Base-by-base conservation (phyloP, 2,888 invertebrate species). In the Chrysolina americana region DNA sequence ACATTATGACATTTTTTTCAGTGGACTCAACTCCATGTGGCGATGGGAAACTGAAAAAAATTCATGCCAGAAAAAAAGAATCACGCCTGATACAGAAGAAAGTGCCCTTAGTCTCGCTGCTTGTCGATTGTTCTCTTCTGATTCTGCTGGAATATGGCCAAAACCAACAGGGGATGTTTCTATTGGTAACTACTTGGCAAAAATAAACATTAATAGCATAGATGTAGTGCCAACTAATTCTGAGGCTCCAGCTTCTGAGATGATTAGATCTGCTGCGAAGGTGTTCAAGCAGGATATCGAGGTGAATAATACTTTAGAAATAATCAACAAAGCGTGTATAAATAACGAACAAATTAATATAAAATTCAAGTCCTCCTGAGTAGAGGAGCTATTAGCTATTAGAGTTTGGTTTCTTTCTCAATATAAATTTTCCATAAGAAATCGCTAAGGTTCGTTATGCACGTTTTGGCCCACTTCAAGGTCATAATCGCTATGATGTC, bases 61-160 rank as follows among this genome's bases (percentile, higher is more conserved):
- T n/a, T 88, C 86, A 64, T 92, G 92, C 78, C 85, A 89, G 76
- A 92, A 92, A 83, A 79, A 78, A 19, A 81, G 81, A 36, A 82
- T 87, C 8, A 83, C 82, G 2, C 79, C 82, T 2, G 83, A 83
- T 17, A 79, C 82, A 50, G 79, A 83, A 78, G 73, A 76, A 85
- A 79, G 81, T 0, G 89, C 90, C 0, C 86, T 91, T 44, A 90
- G 91, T 80, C 85, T 93, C 75, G 89, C 91, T 76, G 91, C 91
- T 41, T 93, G 93, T 86, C 92, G 92, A 83, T 87, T 93, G 86
- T 91, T 91, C 84, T 93, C 93, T 82, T 90, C 90, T 41, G 89
- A 91, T 41, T 88, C 89, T 68, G 92, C 91, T 85, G 87, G 90
- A 0, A 82, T 93, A 1, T 93, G 93, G 93, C 77, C 77, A 1